phyloP scores from a whole-genome alignment of 2,113 vertebrate genomes.

The Neodon shergylaensis region DNA sequence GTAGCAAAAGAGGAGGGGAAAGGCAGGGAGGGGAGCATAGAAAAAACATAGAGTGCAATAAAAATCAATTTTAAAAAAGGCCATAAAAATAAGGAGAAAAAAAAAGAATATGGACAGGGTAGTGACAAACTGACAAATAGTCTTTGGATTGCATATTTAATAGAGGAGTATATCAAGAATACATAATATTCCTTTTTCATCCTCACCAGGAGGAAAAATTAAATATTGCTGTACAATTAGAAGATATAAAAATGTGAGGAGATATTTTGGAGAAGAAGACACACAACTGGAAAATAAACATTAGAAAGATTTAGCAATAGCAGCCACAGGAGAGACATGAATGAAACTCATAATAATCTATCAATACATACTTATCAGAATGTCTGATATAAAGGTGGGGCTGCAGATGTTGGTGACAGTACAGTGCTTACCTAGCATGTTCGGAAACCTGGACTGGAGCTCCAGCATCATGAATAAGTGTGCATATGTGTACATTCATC shows the following conservation, averaged over 20 bases:
- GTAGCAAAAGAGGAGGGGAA: too few relatives aligned
- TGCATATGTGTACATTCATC: neutral
- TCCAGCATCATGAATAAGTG: neutral
- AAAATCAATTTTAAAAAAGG: too few relatives aligned
- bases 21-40: too few relatives aligned
- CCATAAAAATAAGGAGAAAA: too few relatives aligned
- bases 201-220: neutral
- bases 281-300: neutral
- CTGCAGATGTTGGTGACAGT: too few relatives aligned
- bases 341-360: neutral
- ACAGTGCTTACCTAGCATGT: neutral
- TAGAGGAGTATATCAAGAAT: neutral
- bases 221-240: neutral
- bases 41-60: too few relatives aligned
- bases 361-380: neutral
- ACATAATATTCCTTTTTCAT: too few relatives aligned
- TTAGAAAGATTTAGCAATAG: neutral
- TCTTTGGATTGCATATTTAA: neutral
- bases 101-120: neutral
- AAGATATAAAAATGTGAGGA: slow-evolving; percentile 9
- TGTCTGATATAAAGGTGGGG: neutral
- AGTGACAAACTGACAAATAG: neutral
- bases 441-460: neutral
- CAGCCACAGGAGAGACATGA: neutral
- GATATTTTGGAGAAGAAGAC: neutral